Conservation (phyloP, 2,888 invertebrate species). For the Pemphredon lugubris region DNA sequence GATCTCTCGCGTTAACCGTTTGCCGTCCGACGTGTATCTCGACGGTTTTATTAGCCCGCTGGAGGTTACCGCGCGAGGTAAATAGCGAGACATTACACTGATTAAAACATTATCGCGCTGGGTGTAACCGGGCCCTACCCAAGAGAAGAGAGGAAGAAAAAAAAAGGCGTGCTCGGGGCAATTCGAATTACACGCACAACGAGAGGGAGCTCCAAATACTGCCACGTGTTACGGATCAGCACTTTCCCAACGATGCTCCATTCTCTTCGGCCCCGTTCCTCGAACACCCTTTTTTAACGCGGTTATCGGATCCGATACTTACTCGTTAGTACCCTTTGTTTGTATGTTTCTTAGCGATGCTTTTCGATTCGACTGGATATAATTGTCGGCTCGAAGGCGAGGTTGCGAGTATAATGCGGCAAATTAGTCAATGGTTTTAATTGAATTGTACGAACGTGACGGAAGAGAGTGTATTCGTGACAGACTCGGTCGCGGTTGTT, state of each 20-base stretch:
- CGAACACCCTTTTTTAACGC: slow-evolving; percentile 10
- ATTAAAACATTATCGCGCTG: slow-evolving; percentile 31
- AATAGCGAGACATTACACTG: slow-evolving; percentile 22
- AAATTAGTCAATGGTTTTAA: neutral
- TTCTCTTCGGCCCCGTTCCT: neutral
- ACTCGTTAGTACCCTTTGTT: slow-evolving; percentile 25
- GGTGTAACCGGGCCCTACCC: slow-evolving; percentile 19
- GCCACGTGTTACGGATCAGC: slow-evolving; percentile 23
- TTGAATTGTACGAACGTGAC: neutral
- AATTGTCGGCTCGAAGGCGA: neutral
- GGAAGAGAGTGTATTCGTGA: neutral
- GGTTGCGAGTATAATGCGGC: neutral
- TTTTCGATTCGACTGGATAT: neutral
- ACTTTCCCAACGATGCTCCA: slow-evolving; percentile 18
- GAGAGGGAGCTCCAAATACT: slow-evolving; percentile 6
- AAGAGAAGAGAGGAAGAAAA: no score
- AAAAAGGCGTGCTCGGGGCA: slow-evolving; percentile 11
- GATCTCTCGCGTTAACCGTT: no score
- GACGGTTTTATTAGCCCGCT: no score
- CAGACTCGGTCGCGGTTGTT: neutral
- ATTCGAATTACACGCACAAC: slow-evolving; percentile 21
- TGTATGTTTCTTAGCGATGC: neutral
- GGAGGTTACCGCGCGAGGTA: no score
- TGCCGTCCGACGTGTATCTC: no score
- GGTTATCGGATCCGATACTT: slow-evolving; percentile 22